Evolutionary conservation across 2,797 vertebrate genomes (phyloP).

Genomic region (Anomalospiza imberbis): DNA sequence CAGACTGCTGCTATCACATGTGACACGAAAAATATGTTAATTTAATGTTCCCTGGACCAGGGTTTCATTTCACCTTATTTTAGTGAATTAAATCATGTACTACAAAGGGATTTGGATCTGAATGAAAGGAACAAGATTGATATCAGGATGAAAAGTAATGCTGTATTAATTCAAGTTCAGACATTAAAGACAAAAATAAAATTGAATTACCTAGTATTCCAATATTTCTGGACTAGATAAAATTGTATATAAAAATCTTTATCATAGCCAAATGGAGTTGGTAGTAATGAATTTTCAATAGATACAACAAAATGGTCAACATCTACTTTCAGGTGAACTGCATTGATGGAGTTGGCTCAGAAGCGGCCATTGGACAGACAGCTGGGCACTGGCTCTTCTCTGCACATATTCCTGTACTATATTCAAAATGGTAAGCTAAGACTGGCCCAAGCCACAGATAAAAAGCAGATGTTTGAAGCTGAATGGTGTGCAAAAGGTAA

Average conservation of each 20-base stretch:
- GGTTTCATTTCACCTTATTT: conserved; percentile 42
- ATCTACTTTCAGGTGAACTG: not conserved
- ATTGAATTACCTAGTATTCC: conserved; percentile 18
- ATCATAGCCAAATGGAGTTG: not conserved
- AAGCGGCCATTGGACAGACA: not conserved
- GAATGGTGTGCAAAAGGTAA: not conserved
- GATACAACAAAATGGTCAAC: not conserved
- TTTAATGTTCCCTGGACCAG: not conserved
- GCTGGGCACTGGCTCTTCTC: not conserved
- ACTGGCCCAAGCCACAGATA: not conserved
- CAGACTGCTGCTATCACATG: not conserved
- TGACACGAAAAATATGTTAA: not conserved
- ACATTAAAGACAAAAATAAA: conserved; percentile 47
- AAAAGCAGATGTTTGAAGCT: not conserved
- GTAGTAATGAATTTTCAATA: conserved; percentile 15
- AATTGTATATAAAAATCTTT: conserved; percentile 28
- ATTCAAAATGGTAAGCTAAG: not conserved
- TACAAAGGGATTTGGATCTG: conserved; percentile 35
- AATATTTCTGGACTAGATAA: conserved; percentile 37
- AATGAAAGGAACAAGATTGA: conserved; percentile 24
- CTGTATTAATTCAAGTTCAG: conserved; percentile 10
- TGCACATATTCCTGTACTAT: not conserved
- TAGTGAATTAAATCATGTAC: conserved; percentile 37
- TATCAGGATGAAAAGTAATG: conserved; percentile 4
- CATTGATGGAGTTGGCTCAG: not conserved